Evolutionary conservation across 2,888 invertebrate species (phyloP).

Genomic region (Brenthis hecate): DNA sequence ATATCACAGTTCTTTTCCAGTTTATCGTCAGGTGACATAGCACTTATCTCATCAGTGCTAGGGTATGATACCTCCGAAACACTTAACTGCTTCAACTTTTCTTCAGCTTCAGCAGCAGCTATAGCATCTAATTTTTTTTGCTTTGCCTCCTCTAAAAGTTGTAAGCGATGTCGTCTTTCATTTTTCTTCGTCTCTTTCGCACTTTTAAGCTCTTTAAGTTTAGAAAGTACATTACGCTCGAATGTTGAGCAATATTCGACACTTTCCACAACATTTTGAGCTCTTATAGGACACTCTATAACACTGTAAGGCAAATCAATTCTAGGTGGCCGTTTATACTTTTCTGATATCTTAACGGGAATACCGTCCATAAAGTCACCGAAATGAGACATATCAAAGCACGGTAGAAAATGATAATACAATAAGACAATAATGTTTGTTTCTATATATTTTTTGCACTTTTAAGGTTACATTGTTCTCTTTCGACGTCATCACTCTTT

Average conservation of each 20-base stretch:
- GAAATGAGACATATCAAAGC: conserved; percentile 76
- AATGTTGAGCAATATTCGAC: conserved; percentile 85
- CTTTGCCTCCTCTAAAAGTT: conserved; percentile 81
- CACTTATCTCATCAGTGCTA: conserved; percentile 82
- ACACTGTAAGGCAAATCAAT: conserved; percentile 79
- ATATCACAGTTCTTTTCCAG: conserved; percentile 66
- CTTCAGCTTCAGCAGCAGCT: conserved; percentile 75
- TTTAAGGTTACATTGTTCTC: conserved; percentile 77
- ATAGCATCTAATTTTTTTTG: conserved; percentile 79
- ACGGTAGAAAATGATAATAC: conserved; percentile 55
- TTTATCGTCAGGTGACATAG: conserved; percentile 78
- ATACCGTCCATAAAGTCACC: conserved; percentile 90
- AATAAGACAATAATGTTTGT: conserved; percentile 75
- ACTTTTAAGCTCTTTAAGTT: conserved; percentile 87
- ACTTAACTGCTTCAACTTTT: conserved; percentile 80
- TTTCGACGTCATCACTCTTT: conserved; percentile 72
- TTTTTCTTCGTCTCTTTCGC: conserved; percentile 84
- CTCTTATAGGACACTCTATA: conserved; percentile 60
- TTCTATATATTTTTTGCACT: conserved; percentile 65
- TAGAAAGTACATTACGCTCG: conserved; percentile 87
- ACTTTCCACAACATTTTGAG: conserved; percentile 65
- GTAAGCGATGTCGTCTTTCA: conserved; percentile 83
- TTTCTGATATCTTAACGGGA: conserved; percentile 94
- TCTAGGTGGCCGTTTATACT: conserved; percentile 89
- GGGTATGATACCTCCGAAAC: conserved; percentile 84